These are phyloP conservation scores for Sarcophilus harrisii DNA, from an alignment of 2,797 vertebrate genomes.

Conservation along the genomic window DNA sequence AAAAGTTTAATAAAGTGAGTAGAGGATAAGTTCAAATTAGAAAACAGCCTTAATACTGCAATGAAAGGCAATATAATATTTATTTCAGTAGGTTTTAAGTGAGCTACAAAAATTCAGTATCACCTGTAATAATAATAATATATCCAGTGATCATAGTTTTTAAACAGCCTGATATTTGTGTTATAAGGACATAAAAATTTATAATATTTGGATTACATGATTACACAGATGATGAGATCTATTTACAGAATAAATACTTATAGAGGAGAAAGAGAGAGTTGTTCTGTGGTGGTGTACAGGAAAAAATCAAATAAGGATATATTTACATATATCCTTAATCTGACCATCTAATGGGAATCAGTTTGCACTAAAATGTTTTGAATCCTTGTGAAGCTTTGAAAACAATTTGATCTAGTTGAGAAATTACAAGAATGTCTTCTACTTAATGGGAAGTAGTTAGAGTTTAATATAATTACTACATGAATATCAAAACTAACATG, in stretches of 20 bases:
- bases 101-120: background rate
- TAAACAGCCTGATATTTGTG: background rate
- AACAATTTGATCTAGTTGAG: background rate
- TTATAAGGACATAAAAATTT: background rate
- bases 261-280: too few relatives aligned
- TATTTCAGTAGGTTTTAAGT: background rate
- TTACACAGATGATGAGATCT: background rate
- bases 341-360: background rate
- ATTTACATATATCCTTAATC: background rate
- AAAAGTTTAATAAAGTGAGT: background rate
- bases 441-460: background rate
- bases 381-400: background rate
- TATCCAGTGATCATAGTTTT: background rate
- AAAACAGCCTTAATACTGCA: background rate
- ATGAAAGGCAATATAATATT: background rate
- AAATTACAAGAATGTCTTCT: background rate
- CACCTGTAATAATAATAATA: background rate
- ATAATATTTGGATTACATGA: background rate
- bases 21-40: background rate
- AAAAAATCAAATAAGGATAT: background rate
- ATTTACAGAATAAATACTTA: background rate
- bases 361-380: background rate
- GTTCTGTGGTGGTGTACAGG: background rate
- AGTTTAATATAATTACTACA: background rate
- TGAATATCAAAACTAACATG: background rate